Base-by-base conservation (phyloP, 2,113 vertebrate species). In the Pterocles orientalis region DNA sequence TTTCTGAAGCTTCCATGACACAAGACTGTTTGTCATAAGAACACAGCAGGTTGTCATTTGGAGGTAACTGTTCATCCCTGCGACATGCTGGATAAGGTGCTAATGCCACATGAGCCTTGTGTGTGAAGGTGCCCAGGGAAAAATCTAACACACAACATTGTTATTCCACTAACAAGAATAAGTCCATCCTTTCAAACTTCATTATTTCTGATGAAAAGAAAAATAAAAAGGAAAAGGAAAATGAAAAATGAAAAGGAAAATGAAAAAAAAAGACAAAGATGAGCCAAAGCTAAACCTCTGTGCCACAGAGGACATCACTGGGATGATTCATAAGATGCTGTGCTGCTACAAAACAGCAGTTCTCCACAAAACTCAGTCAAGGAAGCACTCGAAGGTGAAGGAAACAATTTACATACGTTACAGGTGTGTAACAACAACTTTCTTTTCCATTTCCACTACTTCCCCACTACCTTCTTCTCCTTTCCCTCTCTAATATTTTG, bases 401-500 rank as follows among this genome's bases (percentile, higher is more conserved):
- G 16, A 41, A 56, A 36, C n/a, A n/a, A n/a, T n/a, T n/a, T 54
- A 26, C 31, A 60, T 43, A 48, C 3, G 48, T 18, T 43, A 60
- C 7, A n/a, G 4, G 4, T 43, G 6, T 66, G 19, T 50, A 53
- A 73, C 20, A 80, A 51, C 12, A 64, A 60, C 14, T 77, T 77
- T 60, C 6, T 25, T 34, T 77, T 36, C 16, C n/a, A 39, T 75
- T 85, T 78, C 39, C 83, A 20, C 19, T 57, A 8, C 18, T 76
- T 82, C 33, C 12, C 15, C 31, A 18, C 14, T 76, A 58, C 26
- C 14, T 79, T 61, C 18, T 43, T 28, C 9, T 5, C 16, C 9
- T 14, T 3, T 1, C 4, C 3, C 2, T 2, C 8, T n/a, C 16
- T 11, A 28, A 39, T 53, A 72, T 21, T 64, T 16, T 69, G 39